Evolutionary conservation across 1,140 invertebrate genomes (phyloP), one percentile per base, ranked within the genome.

Genomic region (Anastrepha ludens): DNA sequence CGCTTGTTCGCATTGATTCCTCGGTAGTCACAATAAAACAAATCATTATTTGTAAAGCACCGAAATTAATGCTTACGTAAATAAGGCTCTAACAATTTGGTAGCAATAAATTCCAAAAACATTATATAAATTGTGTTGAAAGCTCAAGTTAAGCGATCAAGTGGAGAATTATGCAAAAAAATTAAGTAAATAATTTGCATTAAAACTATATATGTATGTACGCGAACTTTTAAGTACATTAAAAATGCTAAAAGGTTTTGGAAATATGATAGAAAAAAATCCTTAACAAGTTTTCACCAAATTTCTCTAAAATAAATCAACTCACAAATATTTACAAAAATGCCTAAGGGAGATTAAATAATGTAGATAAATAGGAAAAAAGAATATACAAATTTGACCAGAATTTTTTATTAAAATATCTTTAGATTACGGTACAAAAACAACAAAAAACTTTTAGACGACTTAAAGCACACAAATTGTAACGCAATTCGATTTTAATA

Each of bases 1-100:
- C 64, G 39, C 39, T 17, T 47, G 67, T 41, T 74, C 39, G 39
- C 67, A 74, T 74, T 74, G 44, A 41, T 74, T 74, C 67, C 44
- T 74, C 15, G 67, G 67, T 74, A 74, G 67, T 74, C 41, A 44
- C 67, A 74, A 74, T 74, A 74, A 74, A 74, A 74, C 44, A 39
- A 74, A 15, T 74, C 67, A 74, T 74, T 74, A 41, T 41, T 74
- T 74, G 67, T 74, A 8, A 44, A 74, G 41, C 67, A 74, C 67
- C 15, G 44, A 74, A 74, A 74, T 6, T 74, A 74, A 74, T 74
- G 67, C 9, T 47, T 74, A 74, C 44, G 67, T 74, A 41, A 74
- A 47, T 74, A 29, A 44, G 41, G 13, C 41, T 5, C 4, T 13
- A 74, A 74, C 17, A 74, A 44, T 74, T 5, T 47, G 41, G 41